Conservation (phyloP, 2,113 vertebrate species). For the Anseranas semipalmata region DNA sequence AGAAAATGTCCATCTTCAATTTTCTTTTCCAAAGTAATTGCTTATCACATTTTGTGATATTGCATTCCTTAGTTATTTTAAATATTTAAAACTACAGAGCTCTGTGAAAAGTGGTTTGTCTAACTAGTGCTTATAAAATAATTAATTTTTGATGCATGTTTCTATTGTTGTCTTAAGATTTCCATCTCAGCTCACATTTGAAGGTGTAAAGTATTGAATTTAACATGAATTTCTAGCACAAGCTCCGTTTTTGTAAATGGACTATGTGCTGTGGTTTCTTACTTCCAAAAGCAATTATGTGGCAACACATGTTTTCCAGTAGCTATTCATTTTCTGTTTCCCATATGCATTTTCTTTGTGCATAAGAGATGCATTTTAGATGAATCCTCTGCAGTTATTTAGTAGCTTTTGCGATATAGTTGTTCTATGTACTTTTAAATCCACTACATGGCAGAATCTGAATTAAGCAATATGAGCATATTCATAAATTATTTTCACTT, state of each 20-base stretch:
- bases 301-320: not conserved
- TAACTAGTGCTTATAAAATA: not conserved
- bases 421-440: not conserved
- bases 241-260: not conserved
- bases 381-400: not conserved
- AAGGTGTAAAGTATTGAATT: not conserved
- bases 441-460: not conserved
- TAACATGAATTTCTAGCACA: not conserved
- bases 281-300: not conserved
- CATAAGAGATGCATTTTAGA: not conserved
- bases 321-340: not conserved
- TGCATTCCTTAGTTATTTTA: not conserved
- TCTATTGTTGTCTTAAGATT: not conserved
- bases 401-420: not conserved
- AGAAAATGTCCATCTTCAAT: not conserved
- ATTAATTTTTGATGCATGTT: not conserved
- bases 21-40: not conserved
- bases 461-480: constrained; percentile 3
- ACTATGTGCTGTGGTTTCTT: not conserved
- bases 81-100: not conserved
- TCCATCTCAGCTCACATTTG: not conserved
- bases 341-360: not conserved
- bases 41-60: not conserved
- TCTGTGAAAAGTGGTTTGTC: not conserved
- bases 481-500: not conserved